phyloP scores from a whole-genome alignment of 1,140 invertebrate species.

The Bombus affinis region DNA sequence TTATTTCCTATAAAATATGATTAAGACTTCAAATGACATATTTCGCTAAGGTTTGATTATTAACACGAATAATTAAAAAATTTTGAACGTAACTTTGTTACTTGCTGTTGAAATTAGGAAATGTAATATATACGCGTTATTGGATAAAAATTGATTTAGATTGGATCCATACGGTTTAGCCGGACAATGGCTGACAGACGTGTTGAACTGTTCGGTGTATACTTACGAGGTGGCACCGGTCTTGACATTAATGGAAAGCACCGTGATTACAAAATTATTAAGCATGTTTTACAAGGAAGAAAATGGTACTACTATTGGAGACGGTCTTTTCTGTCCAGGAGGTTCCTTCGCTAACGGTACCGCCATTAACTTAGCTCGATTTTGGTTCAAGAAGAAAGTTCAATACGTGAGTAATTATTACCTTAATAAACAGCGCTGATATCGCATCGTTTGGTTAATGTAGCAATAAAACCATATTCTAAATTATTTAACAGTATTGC shows the following conservation, averaged over 20 bases:
- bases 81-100: neutral
- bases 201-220: constrained; percentile 83
- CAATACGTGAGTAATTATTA: constrained; percentile 34
- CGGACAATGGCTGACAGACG: constrained; percentile 83
- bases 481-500: neutral
- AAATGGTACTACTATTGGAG: constrained; percentile 84
- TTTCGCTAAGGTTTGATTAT: neutral
- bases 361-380: constrained; percentile 86
- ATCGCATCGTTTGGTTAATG: too few relatives aligned
- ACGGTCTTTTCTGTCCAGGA: constrained; percentile 88
- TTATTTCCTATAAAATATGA: neutral
- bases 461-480: neutral
- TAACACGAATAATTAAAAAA: neutral
- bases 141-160: constrained; percentile 61
- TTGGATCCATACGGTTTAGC: constrained; percentile 83
- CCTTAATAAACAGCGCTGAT: neutral
- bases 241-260: constrained; percentile 83
- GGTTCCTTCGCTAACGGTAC: constrained; percentile 90
- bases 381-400: constrained; percentile 82
- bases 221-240: constrained; percentile 84
- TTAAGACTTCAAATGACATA: neutral
- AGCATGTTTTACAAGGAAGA: constrained; percentile 77
- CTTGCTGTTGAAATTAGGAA: neutral
- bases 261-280: constrained; percentile 82
- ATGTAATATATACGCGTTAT: neutral